phyloP scores from a whole-genome alignment of 2,797 vertebrate genomes.

The Bradypus variegatus region DNA sequence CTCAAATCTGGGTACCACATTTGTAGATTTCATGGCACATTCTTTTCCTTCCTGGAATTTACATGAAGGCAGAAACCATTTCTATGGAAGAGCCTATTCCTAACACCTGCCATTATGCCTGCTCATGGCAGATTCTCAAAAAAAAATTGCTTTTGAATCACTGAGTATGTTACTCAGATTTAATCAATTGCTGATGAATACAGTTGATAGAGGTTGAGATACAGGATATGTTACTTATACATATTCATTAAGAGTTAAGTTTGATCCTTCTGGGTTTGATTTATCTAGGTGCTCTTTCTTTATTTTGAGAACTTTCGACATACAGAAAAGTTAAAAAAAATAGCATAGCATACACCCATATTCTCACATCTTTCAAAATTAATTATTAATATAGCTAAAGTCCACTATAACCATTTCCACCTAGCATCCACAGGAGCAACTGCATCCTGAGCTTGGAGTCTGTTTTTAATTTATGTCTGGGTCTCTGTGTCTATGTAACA shows the following conservation, averaged over 20 bases:
- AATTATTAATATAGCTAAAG: constrained; percentile 29
- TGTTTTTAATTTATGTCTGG: neutral
- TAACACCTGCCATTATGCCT: neutral
- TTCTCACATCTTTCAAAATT: neutral
- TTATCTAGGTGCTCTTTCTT: neutral
- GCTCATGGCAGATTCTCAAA: neutral
- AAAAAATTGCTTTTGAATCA: neutral
- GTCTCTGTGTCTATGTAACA: neutral
- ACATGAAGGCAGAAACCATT: constrained; percentile 1
- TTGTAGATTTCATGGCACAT: neutral
- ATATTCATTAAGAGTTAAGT: neutral
- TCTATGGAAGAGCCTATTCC: neutral
- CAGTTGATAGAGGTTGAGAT: neutral
- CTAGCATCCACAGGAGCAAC: neutral
- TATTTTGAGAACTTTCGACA: neutral
- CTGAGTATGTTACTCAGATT: neutral
- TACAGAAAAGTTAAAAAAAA: neutral
- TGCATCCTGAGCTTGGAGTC: neutral
- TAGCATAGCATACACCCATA: neutral
- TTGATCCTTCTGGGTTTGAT: neutral
- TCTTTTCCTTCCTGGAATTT: constrained; percentile 11
- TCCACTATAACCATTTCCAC: neutral
- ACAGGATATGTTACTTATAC: constrained; percentile 13
- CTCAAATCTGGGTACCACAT: constrained; percentile 15
- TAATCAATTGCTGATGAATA: neutral